Evolutionary conservation across 2,888 invertebrate genomes (phyloP), one percentile per base, ranked within the genome.

Genomic region (Sycophila texana): DNA sequence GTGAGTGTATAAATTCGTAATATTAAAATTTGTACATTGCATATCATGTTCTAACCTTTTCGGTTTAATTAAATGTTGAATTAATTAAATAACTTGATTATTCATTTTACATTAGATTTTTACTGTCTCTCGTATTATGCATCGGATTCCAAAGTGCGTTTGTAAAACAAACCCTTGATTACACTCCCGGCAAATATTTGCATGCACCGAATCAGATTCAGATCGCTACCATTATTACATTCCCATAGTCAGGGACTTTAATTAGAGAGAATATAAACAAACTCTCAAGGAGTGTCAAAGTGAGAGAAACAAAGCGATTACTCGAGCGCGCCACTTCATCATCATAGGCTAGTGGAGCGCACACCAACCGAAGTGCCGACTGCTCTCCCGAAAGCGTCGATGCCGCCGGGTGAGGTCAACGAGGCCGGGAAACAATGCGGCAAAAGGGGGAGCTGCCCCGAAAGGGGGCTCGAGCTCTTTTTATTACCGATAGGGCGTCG

Each of bases 311-410:
- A 77, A 77, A 65, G 70, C 67, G 16, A 67, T 78, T 73, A 67
- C 55, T 61, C 49, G 26, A 26, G 47, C 49, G 66, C 71, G 51
- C 53, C 76, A 65, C 55, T 63, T 55, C 51, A 72, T 63, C 60
- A 74, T 53, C 63, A 3, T 18, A 39, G 18, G n/a, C 39, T 39
- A 18, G 18, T 47, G 30, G 61, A 26, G n/a, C 30, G 57, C n/a
- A 14, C 61, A 61, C 30, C 39, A 5, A 7, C 39, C 74, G 74
- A 80, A 80, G 76, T 80, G 77, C 84, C 81, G 80, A 74, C 81
- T 81, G 53, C 83, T 83, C 86, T 86, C 84, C 86, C 81, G 83
- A 87, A 87, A 87, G 86, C 84, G 85, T 82, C 86, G 84, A 86
- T 86, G 86, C 81, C 47, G 60, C 30, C 22, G 58, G 57, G 79